Evolutionary conservation across 2,888 invertebrate genomes (phyloP).

Genomic region (Epistrophe grossulariae): DNA sequence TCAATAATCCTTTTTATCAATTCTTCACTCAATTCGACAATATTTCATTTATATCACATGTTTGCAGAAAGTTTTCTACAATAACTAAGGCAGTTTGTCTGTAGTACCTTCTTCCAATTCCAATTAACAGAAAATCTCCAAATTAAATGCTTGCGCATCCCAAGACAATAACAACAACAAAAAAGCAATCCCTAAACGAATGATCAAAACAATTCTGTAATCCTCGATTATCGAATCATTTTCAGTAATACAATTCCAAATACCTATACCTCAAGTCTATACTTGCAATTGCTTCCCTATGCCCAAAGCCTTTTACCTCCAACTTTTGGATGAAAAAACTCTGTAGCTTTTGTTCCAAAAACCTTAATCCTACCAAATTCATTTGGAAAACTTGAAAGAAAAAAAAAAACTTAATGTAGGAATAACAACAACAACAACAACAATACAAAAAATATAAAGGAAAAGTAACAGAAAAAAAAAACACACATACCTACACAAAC

Average conservation of each 20-base stretch:
- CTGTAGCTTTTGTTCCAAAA: slow-evolving; percentile 30
- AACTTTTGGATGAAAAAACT: slow-evolving; percentile 14
- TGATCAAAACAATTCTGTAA: slow-evolving; percentile 43
- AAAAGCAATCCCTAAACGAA: slow-evolving; percentile 39
- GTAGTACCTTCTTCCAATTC: background rate
- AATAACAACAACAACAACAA: background rate
- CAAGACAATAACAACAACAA: background rate
- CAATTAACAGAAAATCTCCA: slow-evolving; percentile 15
- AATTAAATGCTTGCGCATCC: background rate
- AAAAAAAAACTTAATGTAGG: slow-evolving; percentile 36
- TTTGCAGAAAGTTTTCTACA: background rate
- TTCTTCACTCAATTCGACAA: background rate
- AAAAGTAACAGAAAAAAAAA: background rate
- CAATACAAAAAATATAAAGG: slow-evolving; percentile 5
- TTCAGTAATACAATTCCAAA: slow-evolving; percentile 68
- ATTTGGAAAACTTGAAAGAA: slow-evolving; percentile 52
- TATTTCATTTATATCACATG: background rate
- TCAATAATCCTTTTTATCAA: background rate
- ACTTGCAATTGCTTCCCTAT: slow-evolving; percentile 22
- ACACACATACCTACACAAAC: slow-evolving; percentile 7
- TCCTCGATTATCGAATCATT: slow-evolving; percentile 73
- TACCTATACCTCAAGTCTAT: background rate
- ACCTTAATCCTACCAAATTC: slow-evolving; percentile 58
- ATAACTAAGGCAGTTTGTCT: too few species aligned
- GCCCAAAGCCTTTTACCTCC: slow-evolving; percentile 42